These are phyloP conservation scores for Lepidonotus clava DNA, from an alignment of 2,888 invertebrate species.

Conservation along the genomic window DNA sequence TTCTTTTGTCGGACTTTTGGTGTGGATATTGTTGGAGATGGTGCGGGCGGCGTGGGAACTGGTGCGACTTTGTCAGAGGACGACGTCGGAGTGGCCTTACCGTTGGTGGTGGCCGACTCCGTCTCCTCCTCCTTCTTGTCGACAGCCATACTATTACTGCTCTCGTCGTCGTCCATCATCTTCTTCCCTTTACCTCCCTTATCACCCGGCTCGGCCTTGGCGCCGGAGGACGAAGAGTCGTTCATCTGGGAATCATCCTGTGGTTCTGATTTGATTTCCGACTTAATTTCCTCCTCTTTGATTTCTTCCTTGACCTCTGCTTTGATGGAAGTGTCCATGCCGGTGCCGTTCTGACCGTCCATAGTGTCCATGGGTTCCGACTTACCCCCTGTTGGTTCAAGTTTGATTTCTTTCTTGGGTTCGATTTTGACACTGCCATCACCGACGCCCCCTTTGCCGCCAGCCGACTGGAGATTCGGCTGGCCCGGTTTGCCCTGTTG, in stretches of 20 bases:
- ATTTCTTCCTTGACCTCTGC: slow-evolving; percentile 47
- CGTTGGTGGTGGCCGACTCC: slow-evolving; percentile 8
- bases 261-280: slow-evolving; percentile 34
- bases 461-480: neutral
- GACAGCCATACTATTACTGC: neutral
- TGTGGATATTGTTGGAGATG: neutral
- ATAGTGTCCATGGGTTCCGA: slow-evolving; percentile 33
- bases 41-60: neutral
- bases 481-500: neutral
- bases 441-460: slow-evolving; percentile 28
- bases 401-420: slow-evolving; percentile 48
- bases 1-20: slow-evolving; percentile 41
- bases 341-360: neutral
- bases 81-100: neutral
- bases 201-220: neutral
- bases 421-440: slow-evolving; percentile 24
- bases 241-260: neutral
- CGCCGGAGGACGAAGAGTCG: neutral
- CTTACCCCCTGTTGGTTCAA: slow-evolving; percentile 32
- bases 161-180: neutral
- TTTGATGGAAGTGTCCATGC: neutral
- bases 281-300: slow-evolving; percentile 44
- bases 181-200: slow-evolving; percentile 14
- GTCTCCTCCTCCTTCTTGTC: slow-evolving; percentile 41
- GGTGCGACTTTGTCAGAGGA: neutral